Conservation (phyloP, 2,113 vertebrate species). For the Rhinoderma darwinii region DNA sequence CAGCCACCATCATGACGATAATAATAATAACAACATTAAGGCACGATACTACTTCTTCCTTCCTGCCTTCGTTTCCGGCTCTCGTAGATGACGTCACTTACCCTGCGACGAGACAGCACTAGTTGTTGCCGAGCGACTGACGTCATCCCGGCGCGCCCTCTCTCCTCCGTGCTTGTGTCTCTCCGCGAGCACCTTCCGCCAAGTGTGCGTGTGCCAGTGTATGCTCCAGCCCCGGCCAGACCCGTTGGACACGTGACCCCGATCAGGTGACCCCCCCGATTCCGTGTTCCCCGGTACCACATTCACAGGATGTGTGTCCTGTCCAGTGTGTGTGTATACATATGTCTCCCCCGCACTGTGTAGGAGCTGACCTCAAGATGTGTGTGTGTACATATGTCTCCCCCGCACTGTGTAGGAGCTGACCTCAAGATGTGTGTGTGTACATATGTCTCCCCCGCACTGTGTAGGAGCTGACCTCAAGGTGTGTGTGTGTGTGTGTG, state of each 20-base stretch:
- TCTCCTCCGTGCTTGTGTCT: conserved; percentile 50
- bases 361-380: no score
- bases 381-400: no score
- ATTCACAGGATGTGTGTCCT: neutral
- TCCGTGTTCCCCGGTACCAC: neutral
- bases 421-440: no score
- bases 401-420: no score
- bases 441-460: no score
- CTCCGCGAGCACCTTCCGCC: conserved; percentile 53
- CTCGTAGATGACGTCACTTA: conserved; percentile 54
- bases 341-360: neutral
- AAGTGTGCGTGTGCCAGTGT: conserved; percentile 45
- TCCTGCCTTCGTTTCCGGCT: conserved; percentile 25
- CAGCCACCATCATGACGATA: conserved; percentile 53
- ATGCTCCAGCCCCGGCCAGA: conserved; percentile 27
- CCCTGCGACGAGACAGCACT: conserved; percentile 57
- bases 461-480: no score
- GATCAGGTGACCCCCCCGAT: neutral
- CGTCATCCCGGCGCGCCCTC: conserved; percentile 67
- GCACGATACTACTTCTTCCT: neutral
- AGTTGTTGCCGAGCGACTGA: conserved; percentile 67
- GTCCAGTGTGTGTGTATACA: neutral
- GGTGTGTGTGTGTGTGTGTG: neutral
- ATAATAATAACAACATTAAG: neutral
- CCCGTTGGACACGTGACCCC: neutral